A percentile compares a stretch with the other conserved stretches of the same genome.
Evolutionary conservation across 2,113 vertebrate species (phyloP).

Genomic region (Miniopterus natalensis): DNA sequence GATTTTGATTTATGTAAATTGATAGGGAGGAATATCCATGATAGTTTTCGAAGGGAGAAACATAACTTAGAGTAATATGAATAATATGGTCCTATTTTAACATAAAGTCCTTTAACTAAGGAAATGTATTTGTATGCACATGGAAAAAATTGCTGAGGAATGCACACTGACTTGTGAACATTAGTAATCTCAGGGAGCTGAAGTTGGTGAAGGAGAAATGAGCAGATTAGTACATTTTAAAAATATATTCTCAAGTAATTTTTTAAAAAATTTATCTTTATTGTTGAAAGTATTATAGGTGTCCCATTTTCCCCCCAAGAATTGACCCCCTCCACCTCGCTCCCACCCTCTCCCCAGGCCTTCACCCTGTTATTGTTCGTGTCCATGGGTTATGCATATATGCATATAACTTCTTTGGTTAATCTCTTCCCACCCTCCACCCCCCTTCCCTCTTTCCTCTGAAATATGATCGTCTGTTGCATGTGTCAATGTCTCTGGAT

Average conservation of each 20-base stretch:
- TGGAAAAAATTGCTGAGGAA: background rate
- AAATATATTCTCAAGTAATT: background rate
- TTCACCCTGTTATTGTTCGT: too few relatives aligned
- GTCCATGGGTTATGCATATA: too few relatives aligned
- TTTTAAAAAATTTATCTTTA: background rate
- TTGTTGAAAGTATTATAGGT: too few relatives aligned
- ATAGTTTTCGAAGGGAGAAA: background rate
- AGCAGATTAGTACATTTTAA: background rate
- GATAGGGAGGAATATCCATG: background rate
- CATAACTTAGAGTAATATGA: background rate
- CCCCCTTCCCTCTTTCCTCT: too few relatives aligned
- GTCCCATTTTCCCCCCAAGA: too few relatives aligned
- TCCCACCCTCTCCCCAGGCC: too few relatives aligned
- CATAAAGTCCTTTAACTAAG: background rate
- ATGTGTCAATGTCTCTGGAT: too few relatives aligned
- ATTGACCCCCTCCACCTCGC: too few relatives aligned
- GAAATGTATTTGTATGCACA: background rate
- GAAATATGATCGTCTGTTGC: too few relatives aligned
- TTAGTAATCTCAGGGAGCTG: background rate
- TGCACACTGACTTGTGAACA: background rate
- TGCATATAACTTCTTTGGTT: too few relatives aligned
- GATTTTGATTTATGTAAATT: background rate
- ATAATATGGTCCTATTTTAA: background rate
- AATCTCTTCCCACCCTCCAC: too few relatives aligned
- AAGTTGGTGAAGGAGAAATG: background rate